These are phyloP conservation scores for Tupaia tana DNA, from an alignment of 2,113 vertebrate genomes.

Conservation along the genomic window DNA sequence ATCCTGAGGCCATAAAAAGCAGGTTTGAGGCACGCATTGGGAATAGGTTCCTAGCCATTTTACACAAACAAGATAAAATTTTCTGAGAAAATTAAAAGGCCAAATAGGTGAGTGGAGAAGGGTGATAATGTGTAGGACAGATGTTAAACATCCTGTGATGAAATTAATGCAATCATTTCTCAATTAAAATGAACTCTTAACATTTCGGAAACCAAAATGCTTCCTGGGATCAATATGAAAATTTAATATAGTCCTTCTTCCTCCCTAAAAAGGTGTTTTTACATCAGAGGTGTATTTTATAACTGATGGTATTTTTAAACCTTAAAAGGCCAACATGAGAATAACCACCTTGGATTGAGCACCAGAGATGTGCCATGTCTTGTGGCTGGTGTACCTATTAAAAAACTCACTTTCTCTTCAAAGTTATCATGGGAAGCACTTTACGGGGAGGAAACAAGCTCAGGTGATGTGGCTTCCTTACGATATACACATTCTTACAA, in stretches of 20 bases:
- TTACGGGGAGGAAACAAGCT: slow-evolving; percentile 5
- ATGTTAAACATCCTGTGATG: slow-evolving; percentile 29
- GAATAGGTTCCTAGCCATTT: slow-evolving; percentile 66
- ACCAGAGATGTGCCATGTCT: neutral
- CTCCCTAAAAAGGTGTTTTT: slow-evolving; percentile 23
- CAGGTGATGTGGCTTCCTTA: neutral
- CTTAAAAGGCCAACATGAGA: slow-evolving; percentile 17
- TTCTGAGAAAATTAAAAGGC: slow-evolving; percentile 76
- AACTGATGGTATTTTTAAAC: slow-evolving; percentile 55
- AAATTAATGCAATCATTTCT: slow-evolving; percentile 57
- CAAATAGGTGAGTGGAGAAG: slow-evolving; percentile 41
- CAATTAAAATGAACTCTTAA: slow-evolving; percentile 48
- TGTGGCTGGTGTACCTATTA: neutral
- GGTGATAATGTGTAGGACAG: slow-evolving; percentile 17
- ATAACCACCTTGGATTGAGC: slow-evolving; percentile 5
- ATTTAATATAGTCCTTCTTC: neutral
- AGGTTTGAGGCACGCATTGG: slow-evolving; percentile 67
- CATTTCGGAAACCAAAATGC: slow-evolving; percentile 52
- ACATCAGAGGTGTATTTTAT: slow-evolving; percentile 10
- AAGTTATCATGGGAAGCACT: neutral
- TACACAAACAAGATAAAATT: slow-evolving; percentile 71
- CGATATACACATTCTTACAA: neutral
- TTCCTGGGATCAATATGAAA: slow-evolving; percentile 55
- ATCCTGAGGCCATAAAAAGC: slow-evolving; percentile 80
- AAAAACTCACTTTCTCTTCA: neutral